Conservation (phyloP, 2,888 invertebrate genomes). For the Parascotia fuliginaria region DNA sequence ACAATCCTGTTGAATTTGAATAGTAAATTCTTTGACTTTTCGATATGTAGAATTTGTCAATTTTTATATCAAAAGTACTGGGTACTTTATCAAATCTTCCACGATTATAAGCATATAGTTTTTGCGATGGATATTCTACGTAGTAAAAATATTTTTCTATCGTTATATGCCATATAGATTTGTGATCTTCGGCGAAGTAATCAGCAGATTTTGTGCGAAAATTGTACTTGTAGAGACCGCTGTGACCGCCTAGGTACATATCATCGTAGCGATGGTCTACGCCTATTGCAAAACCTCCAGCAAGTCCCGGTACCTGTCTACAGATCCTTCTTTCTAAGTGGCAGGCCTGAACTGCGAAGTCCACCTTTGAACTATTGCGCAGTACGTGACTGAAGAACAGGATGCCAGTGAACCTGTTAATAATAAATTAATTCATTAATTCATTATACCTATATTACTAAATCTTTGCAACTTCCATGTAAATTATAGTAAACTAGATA, state of each 20-base stretch:
- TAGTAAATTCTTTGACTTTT: conserved; percentile 64
- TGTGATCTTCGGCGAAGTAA: conserved; percentile 68
- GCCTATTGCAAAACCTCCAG: conserved; percentile 5
- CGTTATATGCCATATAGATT: conserved; percentile 71
- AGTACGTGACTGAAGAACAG: conserved; percentile 12
- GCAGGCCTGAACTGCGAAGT: conserved; percentile 3
- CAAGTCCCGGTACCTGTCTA: background rate
- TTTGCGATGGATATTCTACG: conserved; percentile 70
- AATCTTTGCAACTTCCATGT: too few relatives aligned
- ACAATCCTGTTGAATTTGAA: conserved; percentile 71
- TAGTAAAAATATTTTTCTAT: conserved; percentile 70
- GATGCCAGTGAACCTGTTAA: background rate
- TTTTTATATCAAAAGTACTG: conserved; percentile 63
- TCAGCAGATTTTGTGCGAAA: conserved; percentile 30
- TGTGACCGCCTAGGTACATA: conserved; percentile 7
- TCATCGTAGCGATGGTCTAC: background rate
- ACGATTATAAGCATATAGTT: conserved; percentile 60
- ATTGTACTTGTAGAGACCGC: conserved; percentile 9
- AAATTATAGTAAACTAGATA: too few relatives aligned
- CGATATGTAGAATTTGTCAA: conserved; percentile 70
- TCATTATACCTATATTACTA: too few relatives aligned
- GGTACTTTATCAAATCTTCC: conserved; percentile 60
- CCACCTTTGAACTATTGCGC: background rate
- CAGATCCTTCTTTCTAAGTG: conserved; percentile 2
- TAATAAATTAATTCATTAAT: background rate